These are phyloP conservation scores for Lepidotrigona ventralis DNA, from an alignment of 1,140 invertebrate genomes.

Conservation along the genomic window DNA sequence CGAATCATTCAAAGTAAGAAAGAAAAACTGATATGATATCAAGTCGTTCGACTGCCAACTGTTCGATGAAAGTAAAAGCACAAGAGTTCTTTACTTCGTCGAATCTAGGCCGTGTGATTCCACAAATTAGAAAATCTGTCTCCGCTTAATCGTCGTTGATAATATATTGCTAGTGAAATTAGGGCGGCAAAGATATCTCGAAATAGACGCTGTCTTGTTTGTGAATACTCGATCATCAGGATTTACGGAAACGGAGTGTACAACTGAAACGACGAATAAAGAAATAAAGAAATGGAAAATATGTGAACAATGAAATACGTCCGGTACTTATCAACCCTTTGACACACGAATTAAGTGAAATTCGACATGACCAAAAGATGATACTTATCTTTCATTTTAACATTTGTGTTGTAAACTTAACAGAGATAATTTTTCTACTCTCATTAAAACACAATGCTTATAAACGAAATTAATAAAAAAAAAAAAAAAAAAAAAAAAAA, in stretches of 20 bases:
- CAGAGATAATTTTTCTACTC: no score
- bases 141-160: slow-evolving; percentile 24
- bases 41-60: neutral
- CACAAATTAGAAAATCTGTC: slow-evolving; percentile 31
- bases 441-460: no score
- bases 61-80: neutral
- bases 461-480: no score
- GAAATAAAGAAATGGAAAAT: neutral
- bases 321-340: neutral
- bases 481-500: no score
- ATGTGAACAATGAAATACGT: neutral
- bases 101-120: slow-evolving; percentile 18
- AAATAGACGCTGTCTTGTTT: slow-evolving; percentile 13
- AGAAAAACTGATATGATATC: neutral
- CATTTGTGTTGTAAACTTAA: no score
- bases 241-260: neutral
- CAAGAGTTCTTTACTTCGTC: neutral
- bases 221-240: neutral
- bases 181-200: slow-evolving; percentile 6
- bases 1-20: neutral
- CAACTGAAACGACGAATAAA: neutral
- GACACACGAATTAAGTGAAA: no score
- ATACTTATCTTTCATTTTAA: no score
- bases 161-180: slow-evolving; percentile 32
- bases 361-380: no score